These are phyloP conservation scores for Saturnia japonica DNA, from an alignment of 2,888 invertebrate species.

Conservation along the genomic window DNA sequence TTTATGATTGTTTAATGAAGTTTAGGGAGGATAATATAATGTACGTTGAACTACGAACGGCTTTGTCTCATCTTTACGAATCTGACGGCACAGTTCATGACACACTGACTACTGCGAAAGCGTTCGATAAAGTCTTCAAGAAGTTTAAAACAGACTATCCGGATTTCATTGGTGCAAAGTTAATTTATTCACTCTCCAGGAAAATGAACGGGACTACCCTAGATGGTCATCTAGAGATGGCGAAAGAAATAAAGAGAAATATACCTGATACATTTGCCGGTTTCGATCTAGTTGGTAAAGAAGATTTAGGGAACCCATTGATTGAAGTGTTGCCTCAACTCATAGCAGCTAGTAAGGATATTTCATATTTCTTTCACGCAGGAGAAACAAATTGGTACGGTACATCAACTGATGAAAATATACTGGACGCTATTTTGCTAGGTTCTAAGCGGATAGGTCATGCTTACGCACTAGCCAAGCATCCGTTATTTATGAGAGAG, in stretches of 20 bases:
- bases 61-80: constrained; percentile 84
- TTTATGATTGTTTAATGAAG: constrained; percentile 83
- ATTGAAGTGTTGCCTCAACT: constrained; percentile 83
- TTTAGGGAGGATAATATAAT: constrained; percentile 85
- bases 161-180: constrained; percentile 85
- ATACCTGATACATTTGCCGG: constrained; percentile 87
- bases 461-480: constrained; percentile 87
- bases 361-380: constrained; percentile 89
- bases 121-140: constrained; percentile 81
- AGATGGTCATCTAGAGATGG: constrained; percentile 64
- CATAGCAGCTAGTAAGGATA: constrained; percentile 64
- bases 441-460: constrained; percentile 90
- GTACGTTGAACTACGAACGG: constrained; percentile 86
- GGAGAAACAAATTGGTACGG: constrained; percentile 92
- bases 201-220: constrained; percentile 61
- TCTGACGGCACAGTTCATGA: constrained; percentile 82
- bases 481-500: constrained; percentile 84
- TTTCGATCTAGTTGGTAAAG: constrained; percentile 91
- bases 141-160: constrained; percentile 83
- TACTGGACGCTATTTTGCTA: constrained; percentile 88
- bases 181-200: constrained; percentile 86
- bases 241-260: constrained; percentile 61
- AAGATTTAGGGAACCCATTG: constrained; percentile 86
- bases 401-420: constrained; percentile 84
- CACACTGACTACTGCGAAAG: constrained; percentile 78